phyloP scores from a whole-genome alignment of 2,797 vertebrate species.

The Sebastiscus albofasciatus region DNA sequence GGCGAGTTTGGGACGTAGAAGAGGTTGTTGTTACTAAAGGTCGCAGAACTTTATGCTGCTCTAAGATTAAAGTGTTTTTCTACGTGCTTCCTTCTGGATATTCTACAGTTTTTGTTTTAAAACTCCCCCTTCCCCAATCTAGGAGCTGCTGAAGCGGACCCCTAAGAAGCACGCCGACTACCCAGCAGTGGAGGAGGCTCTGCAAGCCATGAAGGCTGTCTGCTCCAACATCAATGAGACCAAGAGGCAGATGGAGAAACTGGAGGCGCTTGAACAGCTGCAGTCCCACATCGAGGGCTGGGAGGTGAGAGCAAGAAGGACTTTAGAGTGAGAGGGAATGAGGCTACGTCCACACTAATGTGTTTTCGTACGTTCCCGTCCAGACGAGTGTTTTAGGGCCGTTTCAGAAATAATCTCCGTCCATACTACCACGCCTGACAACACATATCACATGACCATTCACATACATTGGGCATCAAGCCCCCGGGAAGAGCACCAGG shows the following conservation, averaged over 20 bases:
- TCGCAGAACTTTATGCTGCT: constrained; percentile 8
- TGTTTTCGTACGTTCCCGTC: no score
- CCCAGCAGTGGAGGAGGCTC: constrained; percentile 91
- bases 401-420: no score
- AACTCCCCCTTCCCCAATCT: not conserved
- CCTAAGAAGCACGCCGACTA: constrained; percentile 95
- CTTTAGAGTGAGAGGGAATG: not conserved
- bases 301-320: constrained; percentile 87
- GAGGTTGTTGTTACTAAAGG: not conserved
- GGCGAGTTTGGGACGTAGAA: not conserved
- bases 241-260: constrained; percentile 99
- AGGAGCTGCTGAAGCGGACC: constrained; percentile 97
- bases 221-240: constrained; percentile 99
- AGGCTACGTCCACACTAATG: no score
- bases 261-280: constrained; percentile 97
- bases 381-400: no score
- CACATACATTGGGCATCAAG: no score
- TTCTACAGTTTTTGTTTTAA: not conserved
- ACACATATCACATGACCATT: no score
- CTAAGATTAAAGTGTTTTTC: not conserved
- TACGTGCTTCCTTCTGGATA: not conserved
- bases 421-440: no score
- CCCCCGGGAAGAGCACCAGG: no score
- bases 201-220: constrained; percentile 97
- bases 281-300: constrained; percentile 99